phyloP scores from a whole-genome alignment of 2,888 invertebrate species.

The Parascotia fuliginaria region DNA sequence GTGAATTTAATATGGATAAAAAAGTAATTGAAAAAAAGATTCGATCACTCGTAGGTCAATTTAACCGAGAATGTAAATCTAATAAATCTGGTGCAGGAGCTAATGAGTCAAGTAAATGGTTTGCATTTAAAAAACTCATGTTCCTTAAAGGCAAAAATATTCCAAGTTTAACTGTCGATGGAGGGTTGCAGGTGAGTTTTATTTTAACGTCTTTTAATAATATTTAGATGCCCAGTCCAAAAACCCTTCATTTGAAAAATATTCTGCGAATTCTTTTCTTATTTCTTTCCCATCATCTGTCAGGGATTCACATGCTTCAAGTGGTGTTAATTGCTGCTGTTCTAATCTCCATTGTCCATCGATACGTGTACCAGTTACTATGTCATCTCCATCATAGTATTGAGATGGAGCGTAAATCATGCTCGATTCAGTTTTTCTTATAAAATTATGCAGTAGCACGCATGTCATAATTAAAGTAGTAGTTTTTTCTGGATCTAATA shows the following conservation, averaged over 20 bases:
- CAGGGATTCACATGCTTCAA: slow-evolving; percentile 30
- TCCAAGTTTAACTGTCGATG: slow-evolving; percentile 17
- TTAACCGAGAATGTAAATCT: slow-evolving; percentile 2
- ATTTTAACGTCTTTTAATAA: slow-evolving; percentile 26
- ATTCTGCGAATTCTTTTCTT: slow-evolving; percentile 36
- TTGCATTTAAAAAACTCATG: slow-evolving; percentile 33
- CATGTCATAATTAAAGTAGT: slow-evolving; percentile 37
- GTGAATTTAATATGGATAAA: slow-evolving; percentile 37
- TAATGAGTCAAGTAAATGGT: slow-evolving; percentile 32
- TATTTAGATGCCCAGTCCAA: slow-evolving; percentile 29
- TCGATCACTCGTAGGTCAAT: no score
- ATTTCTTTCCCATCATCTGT: slow-evolving; percentile 36
- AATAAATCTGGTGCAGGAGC: slow-evolving; percentile 31
- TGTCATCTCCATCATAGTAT: slow-evolving; percentile 19
- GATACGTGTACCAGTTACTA: slow-evolving; percentile 25
- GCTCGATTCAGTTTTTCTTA: slow-evolving; percentile 15
- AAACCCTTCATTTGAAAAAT: slow-evolving; percentile 35
- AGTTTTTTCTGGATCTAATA: slow-evolving; percentile 34
- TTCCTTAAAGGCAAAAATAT: slow-evolving; percentile 28
- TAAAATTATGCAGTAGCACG: slow-evolving; percentile 34
- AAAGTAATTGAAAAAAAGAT: slow-evolving; percentile 1
- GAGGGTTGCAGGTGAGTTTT: slow-evolving; percentile 21
- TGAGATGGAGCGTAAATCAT: slow-evolving; percentile 29
- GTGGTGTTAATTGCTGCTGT: slow-evolving; percentile 35
- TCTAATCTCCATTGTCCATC: slow-evolving; percentile 35